These are phyloP conservation scores for Caenorhabditis sp. DNA, from an alignment of 2,888 invertebrate species.

Conservation along the genomic window DNA sequence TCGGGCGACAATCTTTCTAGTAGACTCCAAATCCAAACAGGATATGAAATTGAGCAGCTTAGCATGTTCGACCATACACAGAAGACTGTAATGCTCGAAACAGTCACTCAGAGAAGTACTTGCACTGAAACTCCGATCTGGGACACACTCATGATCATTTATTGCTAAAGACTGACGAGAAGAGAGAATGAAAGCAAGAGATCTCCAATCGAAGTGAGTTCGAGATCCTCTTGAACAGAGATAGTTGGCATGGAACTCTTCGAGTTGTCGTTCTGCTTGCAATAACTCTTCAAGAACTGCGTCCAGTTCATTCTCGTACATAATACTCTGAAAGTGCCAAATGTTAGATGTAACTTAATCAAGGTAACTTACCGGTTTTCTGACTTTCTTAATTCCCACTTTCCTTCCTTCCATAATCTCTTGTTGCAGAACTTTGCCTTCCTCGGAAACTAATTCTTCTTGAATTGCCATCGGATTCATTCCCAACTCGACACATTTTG, in stretches of 20 bases:
- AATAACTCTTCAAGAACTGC: too few relatives aligned
- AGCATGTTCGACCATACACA: neutral
- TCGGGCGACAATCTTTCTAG: constrained; percentile 1
- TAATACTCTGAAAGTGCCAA: too few relatives aligned
- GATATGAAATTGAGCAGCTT: constrained; percentile 14
- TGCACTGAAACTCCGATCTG: too few relatives aligned
- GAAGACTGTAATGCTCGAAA: constrained; percentile 3
- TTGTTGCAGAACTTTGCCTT: neutral
- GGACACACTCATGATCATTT: too few relatives aligned
- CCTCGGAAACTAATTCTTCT: neutral
- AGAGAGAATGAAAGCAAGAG: neutral
- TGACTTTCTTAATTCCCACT: neutral
- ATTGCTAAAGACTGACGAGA: neutral
- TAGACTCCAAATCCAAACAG: neutral
- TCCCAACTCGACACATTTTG: constrained; percentile 21
- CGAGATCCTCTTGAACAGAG: too few relatives aligned
- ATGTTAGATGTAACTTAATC: too few relatives aligned
- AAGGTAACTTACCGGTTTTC: neutral
- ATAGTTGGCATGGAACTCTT: too few relatives aligned
- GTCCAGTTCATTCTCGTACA: too few relatives aligned
- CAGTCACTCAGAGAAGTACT: too few relatives aligned
- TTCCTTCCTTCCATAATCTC: neutral
- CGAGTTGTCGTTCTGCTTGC: too few relatives aligned
- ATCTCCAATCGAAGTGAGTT: neutral
- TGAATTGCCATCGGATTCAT: constrained; percentile 23